These are phyloP conservation scores for Chionoecetes opilio DNA, from an alignment of 1,140 invertebrate species.

Conservation along the genomic window DNA sequence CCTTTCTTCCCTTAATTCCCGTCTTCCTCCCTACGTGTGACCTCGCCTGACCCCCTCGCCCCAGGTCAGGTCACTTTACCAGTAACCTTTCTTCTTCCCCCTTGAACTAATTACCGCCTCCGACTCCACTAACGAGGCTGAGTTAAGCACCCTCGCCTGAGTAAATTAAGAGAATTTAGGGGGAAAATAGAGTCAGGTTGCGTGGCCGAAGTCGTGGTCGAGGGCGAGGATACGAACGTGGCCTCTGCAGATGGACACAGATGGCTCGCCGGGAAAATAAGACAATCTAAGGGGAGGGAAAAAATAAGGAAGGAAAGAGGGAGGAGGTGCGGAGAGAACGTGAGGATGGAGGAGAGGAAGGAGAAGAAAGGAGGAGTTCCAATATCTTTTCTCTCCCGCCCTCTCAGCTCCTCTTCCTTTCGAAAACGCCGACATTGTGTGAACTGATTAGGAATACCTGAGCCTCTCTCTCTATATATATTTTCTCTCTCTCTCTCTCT, in stretches of 20 bases:
- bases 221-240: slow-evolving; percentile 23
- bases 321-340: not conserved
- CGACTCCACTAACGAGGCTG: not conserved
- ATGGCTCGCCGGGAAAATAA: slow-evolving; percentile 68
- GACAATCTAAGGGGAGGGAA: slow-evolving; percentile 65
- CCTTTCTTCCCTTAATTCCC: not conserved
- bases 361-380: not conserved
- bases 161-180: slow-evolving; percentile 23
- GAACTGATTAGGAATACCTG: slow-evolving; percentile 37
- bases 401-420: not conserved
- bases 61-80: not conserved
- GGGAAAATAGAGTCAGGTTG: not conserved
- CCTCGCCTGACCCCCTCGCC: not conserved
- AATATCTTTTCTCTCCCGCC: slow-evolving; percentile 33
- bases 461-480: not conserved
- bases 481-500: slow-evolving; percentile 29
- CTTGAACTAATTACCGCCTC: not conserved
- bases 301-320: not conserved
- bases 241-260: slow-evolving; percentile 74
- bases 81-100: slow-evolving; percentile 4
- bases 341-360: not conserved
- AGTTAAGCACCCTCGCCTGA: not conserved
- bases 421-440: slow-evolving; percentile 45
- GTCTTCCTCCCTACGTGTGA: not conserved
- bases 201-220: slow-evolving; percentile 29